phyloP scores from a whole-genome alignment of 2,888 invertebrate species.

The Drosophila diplacantha region DNA sequence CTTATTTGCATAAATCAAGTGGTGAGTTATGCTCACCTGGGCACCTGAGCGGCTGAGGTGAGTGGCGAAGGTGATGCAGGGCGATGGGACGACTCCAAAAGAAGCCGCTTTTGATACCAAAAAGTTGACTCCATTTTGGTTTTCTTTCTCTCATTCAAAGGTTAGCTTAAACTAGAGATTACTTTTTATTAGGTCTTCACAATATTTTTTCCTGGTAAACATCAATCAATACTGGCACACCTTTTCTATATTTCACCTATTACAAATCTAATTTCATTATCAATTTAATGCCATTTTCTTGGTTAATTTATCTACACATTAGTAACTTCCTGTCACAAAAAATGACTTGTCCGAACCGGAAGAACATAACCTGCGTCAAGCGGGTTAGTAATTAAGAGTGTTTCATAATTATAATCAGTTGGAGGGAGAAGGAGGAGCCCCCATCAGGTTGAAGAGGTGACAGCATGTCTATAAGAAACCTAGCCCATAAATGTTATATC shows the following conservation, averaged over 20 bases:
- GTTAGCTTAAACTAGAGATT: not conserved
- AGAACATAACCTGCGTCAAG: constrained; percentile 31
- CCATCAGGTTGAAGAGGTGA: constrained; percentile 45
- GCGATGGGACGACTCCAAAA: constrained; percentile 18
- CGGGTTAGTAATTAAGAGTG: constrained; percentile 18
- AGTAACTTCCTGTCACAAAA: constrained; percentile 11
- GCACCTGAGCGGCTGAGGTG: constrained; percentile 19
- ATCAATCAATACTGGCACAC: constrained; percentile 2
- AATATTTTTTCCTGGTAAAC: not conserved
- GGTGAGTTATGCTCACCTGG: constrained; percentile 41
- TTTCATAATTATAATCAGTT: constrained; percentile 24
- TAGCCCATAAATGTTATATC: constrained; percentile 23
- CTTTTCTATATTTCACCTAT: not conserved
- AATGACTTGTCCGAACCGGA: constrained; percentile 26
- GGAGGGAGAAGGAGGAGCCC: not conserved
- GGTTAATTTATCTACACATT: constrained; percentile 1
- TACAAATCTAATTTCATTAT: constrained; percentile 24
- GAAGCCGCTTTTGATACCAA: constrained; percentile 20
- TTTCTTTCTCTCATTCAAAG: not conserved
- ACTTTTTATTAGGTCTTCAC: not conserved
- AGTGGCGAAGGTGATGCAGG: constrained; percentile 23
- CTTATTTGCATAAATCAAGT: constrained; percentile 68
- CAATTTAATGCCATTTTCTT: constrained; percentile 8
- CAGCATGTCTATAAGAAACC: constrained; percentile 65
- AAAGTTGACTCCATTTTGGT: constrained; percentile 7